These are phyloP conservation scores for Sturnira hondurensis DNA, from an alignment of 2,113 vertebrate species.

Conservation along the genomic window DNA sequence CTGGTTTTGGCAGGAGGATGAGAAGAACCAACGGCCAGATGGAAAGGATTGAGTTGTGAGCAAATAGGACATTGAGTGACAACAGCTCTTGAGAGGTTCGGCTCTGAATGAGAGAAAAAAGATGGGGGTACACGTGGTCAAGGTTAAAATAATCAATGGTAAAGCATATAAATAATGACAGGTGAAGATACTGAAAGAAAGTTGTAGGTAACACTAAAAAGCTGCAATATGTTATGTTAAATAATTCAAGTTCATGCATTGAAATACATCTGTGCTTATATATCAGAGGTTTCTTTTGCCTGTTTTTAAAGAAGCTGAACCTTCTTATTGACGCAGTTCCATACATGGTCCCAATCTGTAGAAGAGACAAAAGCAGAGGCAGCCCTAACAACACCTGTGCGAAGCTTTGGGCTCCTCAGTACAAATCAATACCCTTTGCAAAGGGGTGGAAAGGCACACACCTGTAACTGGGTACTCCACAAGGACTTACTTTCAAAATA, in stretches of 20 bases:
- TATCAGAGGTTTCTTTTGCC: neutral
- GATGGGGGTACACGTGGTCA: neutral
- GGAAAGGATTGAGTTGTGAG: neutral
- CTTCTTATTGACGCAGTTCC: neutral
- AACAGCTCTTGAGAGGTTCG: neutral
- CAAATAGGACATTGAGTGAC: neutral
- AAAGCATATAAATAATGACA: neutral
- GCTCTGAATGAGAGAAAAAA: neutral
- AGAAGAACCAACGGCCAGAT: neutral
- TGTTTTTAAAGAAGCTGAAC: neutral
- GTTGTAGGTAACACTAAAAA: neutral
- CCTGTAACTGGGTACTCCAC: neutral
- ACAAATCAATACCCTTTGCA: neutral
- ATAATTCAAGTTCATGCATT: neutral
- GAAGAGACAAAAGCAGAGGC: neutral
- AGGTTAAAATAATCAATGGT: neutral
- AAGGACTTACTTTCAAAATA: neutral
- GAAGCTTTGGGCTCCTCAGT: neutral
- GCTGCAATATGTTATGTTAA: neutral
- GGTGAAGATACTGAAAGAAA: neutral
- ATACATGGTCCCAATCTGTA: neutral
- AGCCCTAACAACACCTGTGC: accelerated
- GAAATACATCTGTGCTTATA: neutral
- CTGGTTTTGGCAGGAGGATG: neutral
- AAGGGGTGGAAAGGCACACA: neutral